Percentiles rank a stretch among this genome's conserved stretches.
phyloP scores from a whole-genome alignment of 1,140 invertebrate genomes.

The Prorops nasuta region DNA sequence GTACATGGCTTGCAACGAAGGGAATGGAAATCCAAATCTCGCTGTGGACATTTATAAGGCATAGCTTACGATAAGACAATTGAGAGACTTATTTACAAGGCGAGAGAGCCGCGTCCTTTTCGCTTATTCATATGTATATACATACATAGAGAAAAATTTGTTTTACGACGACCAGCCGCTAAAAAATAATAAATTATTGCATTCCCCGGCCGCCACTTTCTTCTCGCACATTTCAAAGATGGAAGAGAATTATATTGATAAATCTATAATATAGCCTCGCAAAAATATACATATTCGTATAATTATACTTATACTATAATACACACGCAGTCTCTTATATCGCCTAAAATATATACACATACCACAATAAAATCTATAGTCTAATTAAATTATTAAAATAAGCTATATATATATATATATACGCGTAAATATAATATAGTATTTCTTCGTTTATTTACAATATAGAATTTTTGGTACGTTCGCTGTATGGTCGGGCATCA shows the following conservation, averaged over 20 bases:
- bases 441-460: neutral
- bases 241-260: neutral
- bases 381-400: too few relatives aligned
- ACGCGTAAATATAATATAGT: neutral
- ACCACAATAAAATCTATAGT: too few relatives aligned
- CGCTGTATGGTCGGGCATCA: slow-evolving; percentile 18
- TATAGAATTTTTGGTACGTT: slow-evolving; percentile 23
- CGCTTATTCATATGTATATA: neutral
- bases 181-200: slow-evolving; percentile 34
- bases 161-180: too few relatives aligned
- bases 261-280: neutral
- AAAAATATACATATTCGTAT: neutral
- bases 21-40: slow-evolving; percentile 33
- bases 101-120: too few relatives aligned
- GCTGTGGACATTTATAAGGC: too few relatives aligned
- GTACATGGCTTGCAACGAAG: slow-evolving; percentile 11
- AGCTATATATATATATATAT: slow-evolving; percentile 9
- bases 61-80: too few relatives aligned
- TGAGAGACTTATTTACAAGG: too few relatives aligned
- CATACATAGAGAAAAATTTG: slow-evolving; percentile 4
- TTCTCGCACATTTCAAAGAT: neutral
- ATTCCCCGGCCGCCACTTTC: slow-evolving; percentile 19
- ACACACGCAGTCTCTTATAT: too few relatives aligned
- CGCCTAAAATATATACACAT: too few relatives aligned
- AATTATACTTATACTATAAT: too few relatives aligned